Percentiles rank a stretch among this genome's conserved stretches.
These are phyloP conservation scores for Sesamia nonagrioides DNA, from an alignment of 1,140 invertebrate genomes.

Conservation along the genomic window DNA sequence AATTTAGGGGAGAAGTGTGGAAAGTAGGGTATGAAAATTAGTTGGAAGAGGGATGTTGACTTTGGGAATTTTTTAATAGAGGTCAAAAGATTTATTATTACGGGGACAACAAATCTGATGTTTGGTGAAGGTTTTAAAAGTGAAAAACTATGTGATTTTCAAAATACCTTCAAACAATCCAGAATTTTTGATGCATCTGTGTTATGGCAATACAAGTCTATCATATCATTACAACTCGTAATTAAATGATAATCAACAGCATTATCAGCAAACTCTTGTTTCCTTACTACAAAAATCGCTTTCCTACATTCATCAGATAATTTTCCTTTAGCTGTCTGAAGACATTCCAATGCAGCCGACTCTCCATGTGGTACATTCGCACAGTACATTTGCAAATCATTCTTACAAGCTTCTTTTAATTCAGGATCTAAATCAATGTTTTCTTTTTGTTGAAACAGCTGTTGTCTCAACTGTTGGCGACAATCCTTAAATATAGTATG, in stretches of 20 bases:
- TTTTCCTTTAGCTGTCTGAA: conserved; percentile 91
- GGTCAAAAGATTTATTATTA: no score
- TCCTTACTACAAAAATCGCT: conserved; percentile 94
- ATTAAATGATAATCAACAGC: conserved; percentile 95
- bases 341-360: conserved; percentile 94
- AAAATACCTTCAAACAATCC: conserved; percentile 90
- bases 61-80: no score
- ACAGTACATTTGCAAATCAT: conserved; percentile 94
- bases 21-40: no score
- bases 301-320: conserved; percentile 92
- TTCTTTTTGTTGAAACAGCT: conserved; percentile 96
- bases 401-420: conserved; percentile 91
- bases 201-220: conserved; percentile 93
- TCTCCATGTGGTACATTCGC: conserved; percentile 91
- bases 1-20: no score
- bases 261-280: conserved; percentile 95
- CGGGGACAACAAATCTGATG: not conserved
- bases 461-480: conserved; percentile 95
- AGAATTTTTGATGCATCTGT: conserved; percentile 90
- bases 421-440: conserved; percentile 95
- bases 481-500: conserved; percentile 95
- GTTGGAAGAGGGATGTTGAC: no score
- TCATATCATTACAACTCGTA: conserved; percentile 94
- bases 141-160: not conserved
- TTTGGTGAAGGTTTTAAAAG: not conserved